Evolutionary conservation across 2,797 vertebrate species (phyloP).

Genomic region (Pantherophis alleghaniensis): DNA sequence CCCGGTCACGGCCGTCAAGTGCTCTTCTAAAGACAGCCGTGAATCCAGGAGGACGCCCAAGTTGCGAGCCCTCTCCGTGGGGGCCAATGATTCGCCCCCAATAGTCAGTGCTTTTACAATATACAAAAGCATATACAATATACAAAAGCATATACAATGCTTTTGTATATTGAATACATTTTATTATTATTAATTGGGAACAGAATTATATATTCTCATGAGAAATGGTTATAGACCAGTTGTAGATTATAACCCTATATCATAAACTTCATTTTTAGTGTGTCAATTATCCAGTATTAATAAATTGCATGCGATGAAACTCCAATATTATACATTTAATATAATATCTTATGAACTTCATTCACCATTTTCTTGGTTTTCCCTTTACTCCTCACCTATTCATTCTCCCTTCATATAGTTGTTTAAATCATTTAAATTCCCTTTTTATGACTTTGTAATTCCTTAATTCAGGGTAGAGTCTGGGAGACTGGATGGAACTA

Average conservation of each 20-base stretch:
- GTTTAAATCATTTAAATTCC: background rate
- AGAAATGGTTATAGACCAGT: background rate
- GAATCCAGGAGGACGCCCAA: too few species aligned
- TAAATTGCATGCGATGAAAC: background rate
- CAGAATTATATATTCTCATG: background rate
- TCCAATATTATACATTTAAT: background rate
- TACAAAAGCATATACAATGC: background rate
- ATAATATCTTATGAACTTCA: background rate
- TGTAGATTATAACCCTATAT: background rate
- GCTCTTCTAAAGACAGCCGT: too few species aligned
- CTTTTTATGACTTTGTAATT: background rate
- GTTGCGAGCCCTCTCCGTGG: too few species aligned
- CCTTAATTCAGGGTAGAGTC: background rate
- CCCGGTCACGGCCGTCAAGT: too few species aligned
- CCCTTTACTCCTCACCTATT: background rate
- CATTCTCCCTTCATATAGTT: background rate
- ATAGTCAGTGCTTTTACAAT: too few species aligned
- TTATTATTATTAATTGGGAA: background rate
- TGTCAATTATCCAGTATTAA: background rate
- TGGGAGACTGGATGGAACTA: background rate
- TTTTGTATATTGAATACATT: background rate
- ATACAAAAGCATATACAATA: too few species aligned
- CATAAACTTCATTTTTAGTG: background rate
- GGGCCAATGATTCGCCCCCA: too few species aligned
- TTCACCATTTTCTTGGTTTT: background rate